These are phyloP conservation scores for Lacerta viridis DNA, from an alignment of 2,797 vertebrate genomes.

Conservation along the genomic window DNA sequence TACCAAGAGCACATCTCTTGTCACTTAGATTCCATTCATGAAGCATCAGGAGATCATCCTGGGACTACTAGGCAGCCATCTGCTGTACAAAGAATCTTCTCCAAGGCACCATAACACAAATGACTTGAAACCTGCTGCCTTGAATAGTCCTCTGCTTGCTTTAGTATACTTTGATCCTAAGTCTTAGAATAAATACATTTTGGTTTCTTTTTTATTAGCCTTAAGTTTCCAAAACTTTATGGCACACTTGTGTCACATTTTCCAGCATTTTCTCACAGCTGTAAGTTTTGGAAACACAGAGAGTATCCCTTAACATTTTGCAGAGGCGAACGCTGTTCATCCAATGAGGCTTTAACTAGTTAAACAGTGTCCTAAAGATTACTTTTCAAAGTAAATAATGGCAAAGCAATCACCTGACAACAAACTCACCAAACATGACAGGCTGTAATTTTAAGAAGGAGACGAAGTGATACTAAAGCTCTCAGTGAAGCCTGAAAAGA, in stretches of 20 bases:
- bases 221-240: constrained; percentile 7
- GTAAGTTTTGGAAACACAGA: constrained; percentile 9
- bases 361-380: not conserved
- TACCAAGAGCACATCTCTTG: not conserved
- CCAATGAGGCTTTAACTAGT: not conserved
- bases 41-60: not conserved
- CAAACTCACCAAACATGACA: not conserved
- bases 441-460: not conserved
- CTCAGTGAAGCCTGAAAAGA: not conserved
- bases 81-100: not conserved
- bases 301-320: constrained; percentile 11
- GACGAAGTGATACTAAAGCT: not conserved
- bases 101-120: not conserved
- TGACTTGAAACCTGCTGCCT: not conserved
- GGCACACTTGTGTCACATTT: constrained; percentile 27
- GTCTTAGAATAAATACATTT: constrained; percentile 11
- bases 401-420: not conserved
- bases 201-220: constrained; percentile 12
- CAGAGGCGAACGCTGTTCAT: constrained; percentile 1
- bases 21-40: not conserved
- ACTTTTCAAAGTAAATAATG: not conserved
- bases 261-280: constrained; percentile 14
- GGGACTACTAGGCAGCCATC: not conserved
- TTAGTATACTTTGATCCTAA: not conserved
- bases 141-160: not conserved